A percentile compares a stretch with the other conserved stretches of the same genome.
Evolutionary conservation across 2,797 vertebrate genomes (phyloP).

Genomic region (Alectoris magna): DNA sequence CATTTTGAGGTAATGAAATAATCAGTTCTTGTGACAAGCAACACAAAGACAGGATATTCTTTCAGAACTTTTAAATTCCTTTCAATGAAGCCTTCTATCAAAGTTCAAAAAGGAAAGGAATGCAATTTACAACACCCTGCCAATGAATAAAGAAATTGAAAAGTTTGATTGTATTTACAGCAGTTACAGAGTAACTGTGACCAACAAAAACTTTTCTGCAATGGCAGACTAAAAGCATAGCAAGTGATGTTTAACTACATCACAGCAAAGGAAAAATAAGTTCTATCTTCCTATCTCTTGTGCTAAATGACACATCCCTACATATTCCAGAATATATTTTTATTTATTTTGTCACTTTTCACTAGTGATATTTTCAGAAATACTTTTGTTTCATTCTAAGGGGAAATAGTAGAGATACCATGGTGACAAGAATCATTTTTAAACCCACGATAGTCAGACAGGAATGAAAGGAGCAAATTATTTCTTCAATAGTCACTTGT

Average conservation of each 20-base stretch:
- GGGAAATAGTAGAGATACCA: not conserved
- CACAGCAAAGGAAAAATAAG: not conserved
- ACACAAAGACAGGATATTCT: not conserved
- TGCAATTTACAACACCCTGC: not conserved
- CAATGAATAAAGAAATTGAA: not conserved
- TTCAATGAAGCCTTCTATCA: not conserved
- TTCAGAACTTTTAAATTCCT: not conserved
- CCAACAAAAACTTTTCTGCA: not conserved
- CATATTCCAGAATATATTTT: not conserved
- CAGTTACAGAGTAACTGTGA: not conserved
- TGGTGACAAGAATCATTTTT: not conserved
- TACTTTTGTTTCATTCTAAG: not conserved
- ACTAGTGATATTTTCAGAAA: not conserved
- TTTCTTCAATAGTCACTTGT: not conserved
- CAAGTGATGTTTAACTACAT: not conserved
- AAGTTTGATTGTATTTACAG: not conserved
- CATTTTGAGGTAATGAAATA: not conserved
- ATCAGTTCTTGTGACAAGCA: not conserved
- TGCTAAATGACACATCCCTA: not conserved
- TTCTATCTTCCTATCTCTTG: not conserved
- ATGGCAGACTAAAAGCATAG: not conserved
- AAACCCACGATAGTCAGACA: not conserved
- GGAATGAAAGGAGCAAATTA: not conserved
- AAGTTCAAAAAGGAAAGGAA: not conserved
- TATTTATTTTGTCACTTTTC: not conserved